Evolutionary conservation across 1,140 invertebrate species (phyloP).

Genomic region (Rhopalosiphum padi): DNA sequence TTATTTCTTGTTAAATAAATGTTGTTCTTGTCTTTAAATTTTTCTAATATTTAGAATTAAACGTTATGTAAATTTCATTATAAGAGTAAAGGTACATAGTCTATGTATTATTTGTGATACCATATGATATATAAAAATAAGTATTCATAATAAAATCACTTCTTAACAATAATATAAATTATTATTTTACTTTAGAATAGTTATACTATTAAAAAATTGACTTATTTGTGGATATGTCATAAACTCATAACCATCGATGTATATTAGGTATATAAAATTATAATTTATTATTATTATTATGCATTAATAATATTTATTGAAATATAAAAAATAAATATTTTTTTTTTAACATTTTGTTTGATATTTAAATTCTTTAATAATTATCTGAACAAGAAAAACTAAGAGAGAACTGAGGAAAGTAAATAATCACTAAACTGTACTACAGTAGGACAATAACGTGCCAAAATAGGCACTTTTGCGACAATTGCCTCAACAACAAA

Average conservation of each 20-base stretch:
- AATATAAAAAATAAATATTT: not conserved
- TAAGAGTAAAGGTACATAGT: slow-evolving; percentile 9
- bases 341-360: not conserved
- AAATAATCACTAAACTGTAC: too few relatives aligned
- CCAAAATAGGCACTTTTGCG: too few relatives aligned
- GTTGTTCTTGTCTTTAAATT: not conserved
- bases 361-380: too few relatives aligned
- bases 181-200: not conserved
- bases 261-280: not conserved
- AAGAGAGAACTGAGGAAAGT: too few relatives aligned
- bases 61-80: not conserved
- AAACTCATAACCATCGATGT: not conserved
- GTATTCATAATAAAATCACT: not conserved
- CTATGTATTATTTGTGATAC: slow-evolving; percentile 5
- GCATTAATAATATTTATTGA: not conserved
- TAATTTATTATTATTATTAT: not conserved
- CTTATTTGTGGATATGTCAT: not conserved
- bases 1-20: slow-evolving; percentile 22
- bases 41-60: slow-evolving; percentile 8
- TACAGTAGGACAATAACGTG: too few relatives aligned
- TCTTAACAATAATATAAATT: not conserved
- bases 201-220: not conserved
- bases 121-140: not conserved
- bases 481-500: too few relatives aligned
- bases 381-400: too few relatives aligned